Base-by-base conservation (phyloP, 2,888 invertebrate species). In the Noctua janthe region DNA sequence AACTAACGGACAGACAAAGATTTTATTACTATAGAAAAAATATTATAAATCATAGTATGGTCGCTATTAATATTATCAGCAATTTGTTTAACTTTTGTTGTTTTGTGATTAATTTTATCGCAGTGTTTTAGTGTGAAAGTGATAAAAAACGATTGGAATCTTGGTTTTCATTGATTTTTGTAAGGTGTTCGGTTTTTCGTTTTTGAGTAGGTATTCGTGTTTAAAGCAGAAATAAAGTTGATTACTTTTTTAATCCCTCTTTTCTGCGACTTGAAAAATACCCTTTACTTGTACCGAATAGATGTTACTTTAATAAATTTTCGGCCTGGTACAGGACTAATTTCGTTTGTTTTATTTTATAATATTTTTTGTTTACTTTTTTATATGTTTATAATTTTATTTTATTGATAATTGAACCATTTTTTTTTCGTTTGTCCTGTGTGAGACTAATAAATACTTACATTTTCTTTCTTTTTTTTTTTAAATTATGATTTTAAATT, bases 11-110 rank as follows among this genome's bases (percentile, higher is more conserved):
- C 78, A 29, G 71, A 80, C 83, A 78, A 80, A 88, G 70, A 73
- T 83, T 87, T 89, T 88, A 89, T 87, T 80, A 82, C 73, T 82
- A 74, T 81, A 77, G 72, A 87, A 90, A 90, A 89, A 86, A 78
- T 51, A 49, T 73, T 74, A 85, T 90, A 89, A 90, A 89, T 91
- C 88, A 90, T 86, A 87, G 70, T 81, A 86, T 43, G 47, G 74
- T 3, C 67, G 74, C 81, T 86, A 79, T 91, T 92, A 89, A 90
- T 93, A 93, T 93, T 93, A 90, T 87, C 87, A 90, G 91, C 92
- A 92, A 94, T 95, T 94, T 94, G 93, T 94, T 92, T 83, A 83
- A 87, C 89, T 91, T 92, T 91, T 92, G 47, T 86, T 86, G 85
- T 87, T 81, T 80, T 83, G 86, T 94, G 92, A 94, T 93, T 92